Base-by-base conservation (phyloP, 2,113 vertebrate genomes). In the Apeltes quadracus region DNA sequence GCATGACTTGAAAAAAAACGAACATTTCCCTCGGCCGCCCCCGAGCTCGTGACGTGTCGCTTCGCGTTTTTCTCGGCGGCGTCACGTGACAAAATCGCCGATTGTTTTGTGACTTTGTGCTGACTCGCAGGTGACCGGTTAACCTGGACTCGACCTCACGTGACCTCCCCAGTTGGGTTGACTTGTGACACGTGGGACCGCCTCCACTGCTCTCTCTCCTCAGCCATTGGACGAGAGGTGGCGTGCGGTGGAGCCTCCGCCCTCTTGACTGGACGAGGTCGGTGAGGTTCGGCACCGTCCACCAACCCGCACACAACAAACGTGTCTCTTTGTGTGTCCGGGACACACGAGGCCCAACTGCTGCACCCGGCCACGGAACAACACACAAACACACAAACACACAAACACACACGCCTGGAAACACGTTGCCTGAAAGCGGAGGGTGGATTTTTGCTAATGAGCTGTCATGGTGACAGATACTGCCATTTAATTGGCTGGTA, bases 391-490 rank as follows among this genome's bases (percentile, higher is more conserved):
- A 64, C 4, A 64, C 63, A 25, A 61, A n/a, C 67, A 22, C 54
- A 6, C n/a, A 51, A 39, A 13, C 62, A 62, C 16, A 38, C 61
- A 56, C 13, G 34, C 58, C 43, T 25, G 68, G 53, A 66, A 67
- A 63, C 64, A 27, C 55, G 22, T 51, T 25, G 76, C 76, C 75
- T 74, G 71, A 73, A 78, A 74, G 73, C 70, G 72, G 72, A 72
- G 69, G 67, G 74, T 74, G 84, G 82, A 83, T 83, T 88, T 83
- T 88, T 65, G 65, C 73, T 87, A 85, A 88, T 82, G 79, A 88
- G 83, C 75, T 84, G 84, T 87, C 86, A 83, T 80, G 66, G 83
- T 86, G 89, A 87, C 83, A 85, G 72, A 88, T 84, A 70, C 86
- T 70, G 81, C 71, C 73, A 84, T 86, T 81, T 89, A 84, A 91